These are phyloP conservation scores for Cyaniris semiargus DNA, from an alignment of 2,888 invertebrate genomes.

Conservation along the genomic window DNA sequence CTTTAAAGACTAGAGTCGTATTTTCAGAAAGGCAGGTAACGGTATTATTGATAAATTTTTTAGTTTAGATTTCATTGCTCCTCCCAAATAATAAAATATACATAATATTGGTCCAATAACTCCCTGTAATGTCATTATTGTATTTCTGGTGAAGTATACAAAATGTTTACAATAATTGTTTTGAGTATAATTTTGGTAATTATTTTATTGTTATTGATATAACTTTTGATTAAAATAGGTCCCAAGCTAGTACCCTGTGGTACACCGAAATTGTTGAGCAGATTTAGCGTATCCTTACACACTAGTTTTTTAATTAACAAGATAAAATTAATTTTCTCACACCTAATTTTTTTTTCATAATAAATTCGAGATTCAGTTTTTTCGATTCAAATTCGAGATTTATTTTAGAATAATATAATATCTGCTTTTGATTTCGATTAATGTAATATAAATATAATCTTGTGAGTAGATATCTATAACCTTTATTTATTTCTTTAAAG, in stretches of 20 bases:
- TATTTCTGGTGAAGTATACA: background rate
- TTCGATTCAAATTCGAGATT: no score
- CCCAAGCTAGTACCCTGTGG: background rate
- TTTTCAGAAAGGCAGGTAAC: background rate
- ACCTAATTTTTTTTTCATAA: no score
- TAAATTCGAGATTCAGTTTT: no score
- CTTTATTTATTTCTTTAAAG: background rate
- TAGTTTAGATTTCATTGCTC: background rate
- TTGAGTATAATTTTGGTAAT: background rate
- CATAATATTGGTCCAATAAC: background rate
- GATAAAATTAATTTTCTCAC: no score
- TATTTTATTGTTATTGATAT: no score
- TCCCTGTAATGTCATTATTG: background rate
- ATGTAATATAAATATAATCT: no score
- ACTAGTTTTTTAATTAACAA: background rate
- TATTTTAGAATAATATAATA: no score
- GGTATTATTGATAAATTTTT: no score
- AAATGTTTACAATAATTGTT: background rate
- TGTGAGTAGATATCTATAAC: background rate
- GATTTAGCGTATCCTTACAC: background rate
- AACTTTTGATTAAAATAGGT: background rate
- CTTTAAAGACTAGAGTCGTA: slow-evolving; percentile 15
- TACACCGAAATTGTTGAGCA: background rate
- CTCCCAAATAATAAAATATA: background rate
- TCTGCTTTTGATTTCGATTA: background rate